Evolutionary conservation across 2,888 invertebrate genomes (phyloP).

Genomic region (Phanerotoma sp.): DNA sequence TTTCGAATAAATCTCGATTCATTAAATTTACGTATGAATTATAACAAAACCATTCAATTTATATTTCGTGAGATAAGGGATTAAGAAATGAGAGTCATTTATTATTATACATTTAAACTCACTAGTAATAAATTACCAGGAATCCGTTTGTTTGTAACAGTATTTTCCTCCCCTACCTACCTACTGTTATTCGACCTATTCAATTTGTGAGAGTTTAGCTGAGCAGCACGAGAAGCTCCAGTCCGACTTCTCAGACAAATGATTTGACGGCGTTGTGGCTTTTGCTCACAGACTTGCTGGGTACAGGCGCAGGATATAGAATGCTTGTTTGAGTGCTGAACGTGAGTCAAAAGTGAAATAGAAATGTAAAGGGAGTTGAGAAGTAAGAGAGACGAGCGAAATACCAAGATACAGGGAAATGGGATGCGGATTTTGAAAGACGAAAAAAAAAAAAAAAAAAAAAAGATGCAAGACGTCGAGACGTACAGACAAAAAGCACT

Average conservation of each 20-base stretch:
- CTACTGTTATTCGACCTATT: conserved; percentile 45
- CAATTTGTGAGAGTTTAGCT: conserved; percentile 48
- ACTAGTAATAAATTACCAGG: conserved; percentile 31
- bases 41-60: neutral
- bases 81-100: neutral
- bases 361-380: neutral
- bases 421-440: conserved; percentile 3
- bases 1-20: neutral
- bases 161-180: no score
- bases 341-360: neutral
- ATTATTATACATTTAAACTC: conserved; percentile 1
- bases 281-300: conserved; percentile 37
- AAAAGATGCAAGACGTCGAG: conserved; percentile 11
- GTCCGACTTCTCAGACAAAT: conserved; percentile 41
- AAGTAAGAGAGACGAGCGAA: conserved; percentile 1
- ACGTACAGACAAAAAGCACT: neutral
- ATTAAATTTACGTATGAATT: neutral
- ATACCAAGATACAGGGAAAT: neutral
- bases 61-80: neutral
- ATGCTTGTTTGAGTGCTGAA: conserved; percentile 1
- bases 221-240: conserved; percentile 26
- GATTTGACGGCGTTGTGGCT: conserved; percentile 44
- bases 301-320: conserved; percentile 14
- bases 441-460: neutral
- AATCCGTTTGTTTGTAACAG: conserved; percentile 44